These are phyloP conservation scores for Sakesphorus luctuosus DNA, from an alignment of 2,113 vertebrate genomes.

Conservation along the genomic window DNA sequence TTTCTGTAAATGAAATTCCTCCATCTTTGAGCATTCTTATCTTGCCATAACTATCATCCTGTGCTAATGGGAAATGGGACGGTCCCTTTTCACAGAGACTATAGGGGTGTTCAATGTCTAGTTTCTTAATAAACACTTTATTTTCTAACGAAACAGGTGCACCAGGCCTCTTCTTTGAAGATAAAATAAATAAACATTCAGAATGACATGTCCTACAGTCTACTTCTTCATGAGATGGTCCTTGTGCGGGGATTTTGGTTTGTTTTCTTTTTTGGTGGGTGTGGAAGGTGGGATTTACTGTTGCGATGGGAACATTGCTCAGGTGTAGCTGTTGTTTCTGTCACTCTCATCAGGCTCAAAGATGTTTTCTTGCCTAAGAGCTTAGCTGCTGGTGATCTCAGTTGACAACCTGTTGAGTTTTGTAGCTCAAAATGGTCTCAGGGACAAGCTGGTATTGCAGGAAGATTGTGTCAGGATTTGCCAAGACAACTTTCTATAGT, in stretches of 20 bases:
- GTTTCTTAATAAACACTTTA: slow-evolving; percentile 91
- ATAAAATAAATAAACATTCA: slow-evolving; percentile 58
- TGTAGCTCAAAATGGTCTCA: not conserved
- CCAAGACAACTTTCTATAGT: not conserved
- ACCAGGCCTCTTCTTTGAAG: slow-evolving; percentile 80
- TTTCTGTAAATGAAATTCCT: slow-evolving; percentile 70
- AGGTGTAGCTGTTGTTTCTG: slow-evolving; percentile 6
- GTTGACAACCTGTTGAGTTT: not conserved
- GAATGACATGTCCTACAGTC: slow-evolving; percentile 42
- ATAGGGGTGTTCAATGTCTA: slow-evolving; percentile 86
- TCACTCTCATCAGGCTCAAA: not conserved
- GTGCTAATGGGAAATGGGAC: slow-evolving; percentile 79
- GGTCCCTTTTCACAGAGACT: slow-evolving; percentile 82
- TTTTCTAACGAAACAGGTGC: slow-evolving; percentile 84
- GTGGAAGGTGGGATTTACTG: not conserved
- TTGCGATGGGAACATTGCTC: not conserved
- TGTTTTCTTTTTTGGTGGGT: not conserved
- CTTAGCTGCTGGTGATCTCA: not conserved
- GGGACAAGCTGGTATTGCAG: not conserved
- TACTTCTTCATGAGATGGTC: slow-evolving; percentile 37
- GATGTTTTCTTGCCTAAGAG: not conserved
- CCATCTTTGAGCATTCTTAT: slow-evolving; percentile 74
- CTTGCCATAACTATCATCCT: slow-evolving; percentile 78
- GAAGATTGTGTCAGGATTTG: not conserved
- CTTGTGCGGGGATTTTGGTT: not conserved